These are phyloP conservation scores for Macrophya annulata DNA, from an alignment of 2,888 invertebrate species.

Conservation along the genomic window DNA sequence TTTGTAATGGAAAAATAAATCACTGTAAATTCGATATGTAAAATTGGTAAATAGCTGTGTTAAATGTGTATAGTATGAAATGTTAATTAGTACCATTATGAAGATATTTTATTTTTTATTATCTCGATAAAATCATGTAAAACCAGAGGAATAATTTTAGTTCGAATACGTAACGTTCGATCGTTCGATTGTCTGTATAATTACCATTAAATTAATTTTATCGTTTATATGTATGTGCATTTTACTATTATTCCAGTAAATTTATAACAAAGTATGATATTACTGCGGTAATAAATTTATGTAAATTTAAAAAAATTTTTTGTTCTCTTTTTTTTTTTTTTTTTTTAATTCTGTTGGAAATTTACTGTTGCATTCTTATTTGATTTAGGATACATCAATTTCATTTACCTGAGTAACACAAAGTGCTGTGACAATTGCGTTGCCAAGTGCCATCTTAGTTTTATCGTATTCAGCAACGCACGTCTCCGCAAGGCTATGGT, in stretches of 20 bases:
- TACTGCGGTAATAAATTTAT: too few relatives aligned
- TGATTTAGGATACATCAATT: conserved; percentile 12
- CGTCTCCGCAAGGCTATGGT: conserved; percentile 30
- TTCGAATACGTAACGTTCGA: neutral
- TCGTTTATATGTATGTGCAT: neutral
- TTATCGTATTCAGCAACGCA: conserved; percentile 37
- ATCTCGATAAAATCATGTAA: neutral
- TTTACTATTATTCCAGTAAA: neutral
- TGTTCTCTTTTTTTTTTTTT: neutral
- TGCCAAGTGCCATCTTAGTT: conserved; percentile 24
- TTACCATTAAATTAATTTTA: conserved; percentile 1
- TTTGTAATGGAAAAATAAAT: neutral
- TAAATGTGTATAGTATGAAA: neutral
- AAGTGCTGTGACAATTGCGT: conserved; percentile 6
- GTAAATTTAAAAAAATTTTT: too few relatives aligned
- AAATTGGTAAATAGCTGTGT: neutral
- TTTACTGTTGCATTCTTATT: neutral
- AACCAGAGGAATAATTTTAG: conserved; percentile 17
- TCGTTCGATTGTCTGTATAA: conserved; percentile 21
- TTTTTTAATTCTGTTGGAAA: neutral
- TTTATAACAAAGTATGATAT: neutral
- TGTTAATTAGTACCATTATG: conserved; percentile 9
- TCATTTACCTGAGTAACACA: conserved; percentile 38
- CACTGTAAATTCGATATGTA: neutral
- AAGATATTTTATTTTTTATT: neutral